These are phyloP conservation scores for Xanthorhoe designata DNA, from an alignment of 2,888 invertebrate species.

Conservation along the genomic window DNA sequence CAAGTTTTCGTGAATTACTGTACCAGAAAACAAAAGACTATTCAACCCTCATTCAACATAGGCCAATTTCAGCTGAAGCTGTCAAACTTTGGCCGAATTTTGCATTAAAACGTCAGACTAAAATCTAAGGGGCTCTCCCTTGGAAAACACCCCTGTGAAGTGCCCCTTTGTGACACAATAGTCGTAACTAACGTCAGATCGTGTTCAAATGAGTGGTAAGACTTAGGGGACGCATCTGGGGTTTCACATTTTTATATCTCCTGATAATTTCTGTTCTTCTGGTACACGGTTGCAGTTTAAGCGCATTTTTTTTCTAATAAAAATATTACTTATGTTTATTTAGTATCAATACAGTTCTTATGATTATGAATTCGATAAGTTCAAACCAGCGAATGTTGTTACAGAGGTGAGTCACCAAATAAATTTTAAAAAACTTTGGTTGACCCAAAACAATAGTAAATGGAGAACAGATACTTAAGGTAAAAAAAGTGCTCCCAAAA, in stretches of 20 bases:
- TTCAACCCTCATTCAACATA: constrained; percentile 12
- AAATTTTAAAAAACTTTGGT: not conserved
- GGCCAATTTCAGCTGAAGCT: constrained; percentile 17
- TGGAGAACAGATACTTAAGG: too few relatives aligned
- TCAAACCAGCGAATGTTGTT: not conserved
- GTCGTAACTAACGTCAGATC: constrained; percentile 43
- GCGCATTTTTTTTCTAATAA: not conserved
- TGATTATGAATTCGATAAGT: too few relatives aligned
- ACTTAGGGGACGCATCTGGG: constrained; percentile 43
- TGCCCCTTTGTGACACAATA: constrained; percentile 41
- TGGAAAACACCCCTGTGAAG: constrained; percentile 38
- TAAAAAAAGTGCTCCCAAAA: not conserved
- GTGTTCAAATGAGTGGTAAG: constrained; percentile 45
- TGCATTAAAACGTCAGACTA: constrained; percentile 30
- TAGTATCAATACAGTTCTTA: too few relatives aligned
- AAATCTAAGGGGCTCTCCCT: constrained; percentile 23
- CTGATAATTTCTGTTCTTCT: constrained; percentile 36
- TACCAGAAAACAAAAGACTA: not conserved
- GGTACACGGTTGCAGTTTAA: constrained; percentile 26
- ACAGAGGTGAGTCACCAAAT: too few relatives aligned
- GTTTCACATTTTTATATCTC: constrained; percentile 36
- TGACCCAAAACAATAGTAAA: too few relatives aligned
- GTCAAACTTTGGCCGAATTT: constrained; percentile 28
- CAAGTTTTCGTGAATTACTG: not conserved
- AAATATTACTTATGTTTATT: too few relatives aligned